Conservation (phyloP, 2,113 vertebrate genomes). For the Willisornis vidua region DNA sequence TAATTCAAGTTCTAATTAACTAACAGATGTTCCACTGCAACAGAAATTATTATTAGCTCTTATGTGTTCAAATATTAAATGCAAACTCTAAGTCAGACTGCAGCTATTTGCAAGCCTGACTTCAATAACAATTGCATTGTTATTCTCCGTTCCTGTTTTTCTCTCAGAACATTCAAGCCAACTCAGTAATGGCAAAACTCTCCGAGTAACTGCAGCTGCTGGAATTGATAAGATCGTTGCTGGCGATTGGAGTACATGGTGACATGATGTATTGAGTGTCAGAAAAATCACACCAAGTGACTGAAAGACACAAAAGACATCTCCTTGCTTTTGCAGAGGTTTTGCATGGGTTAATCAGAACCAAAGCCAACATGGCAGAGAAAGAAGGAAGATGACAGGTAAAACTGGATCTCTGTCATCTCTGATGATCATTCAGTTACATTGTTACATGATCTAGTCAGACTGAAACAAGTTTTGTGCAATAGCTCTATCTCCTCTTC, state of each 20-base stretch:
- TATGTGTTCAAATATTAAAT: slow-evolving; percentile 41
- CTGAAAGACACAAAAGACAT: not conserved
- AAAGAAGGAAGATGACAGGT: not conserved
- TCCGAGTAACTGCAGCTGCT: not conserved
- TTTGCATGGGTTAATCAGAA: not conserved
- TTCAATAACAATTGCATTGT: not conserved
- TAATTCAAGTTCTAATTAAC: slow-evolving; percentile 56
- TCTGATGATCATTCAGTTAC: not conserved
- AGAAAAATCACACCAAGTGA: not conserved
- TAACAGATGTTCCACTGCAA: slow-evolving; percentile 51
- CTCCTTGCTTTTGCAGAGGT: not conserved
- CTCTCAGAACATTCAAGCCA: not conserved
- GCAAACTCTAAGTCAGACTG: not conserved
- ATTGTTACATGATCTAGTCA: not conserved
- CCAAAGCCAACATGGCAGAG: not conserved
- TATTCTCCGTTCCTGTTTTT: not conserved
- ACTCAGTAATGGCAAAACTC: not conserved
- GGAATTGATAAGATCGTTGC: not conserved
- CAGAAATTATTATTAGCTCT: slow-evolving; percentile 23
- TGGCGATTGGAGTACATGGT: not conserved
- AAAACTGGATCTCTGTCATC: not conserved
- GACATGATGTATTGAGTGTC: not conserved
- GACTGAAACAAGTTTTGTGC: not conserved
- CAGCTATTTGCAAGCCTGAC: not conserved
- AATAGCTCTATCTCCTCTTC: not conserved